Conservation (phyloP, 2,888 invertebrate species). For the Pterostichus niger region DNA sequence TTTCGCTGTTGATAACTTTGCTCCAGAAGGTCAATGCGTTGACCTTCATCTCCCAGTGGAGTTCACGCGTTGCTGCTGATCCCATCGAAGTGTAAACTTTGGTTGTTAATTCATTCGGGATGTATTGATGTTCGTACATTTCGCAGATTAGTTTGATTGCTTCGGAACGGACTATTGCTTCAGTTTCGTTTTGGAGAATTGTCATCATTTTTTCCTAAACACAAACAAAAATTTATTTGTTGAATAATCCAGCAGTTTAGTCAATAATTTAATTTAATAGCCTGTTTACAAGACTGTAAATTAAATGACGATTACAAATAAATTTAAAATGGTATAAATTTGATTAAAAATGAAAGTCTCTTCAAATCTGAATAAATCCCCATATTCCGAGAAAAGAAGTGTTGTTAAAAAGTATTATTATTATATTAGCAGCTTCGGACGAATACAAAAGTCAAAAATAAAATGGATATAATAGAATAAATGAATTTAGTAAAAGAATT, state of each 20-base stretch:
- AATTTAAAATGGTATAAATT: too few relatives aligned
- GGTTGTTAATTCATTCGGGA: constrained; percentile 79
- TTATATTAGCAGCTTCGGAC: too few relatives aligned
- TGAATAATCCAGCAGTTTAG: background rate
- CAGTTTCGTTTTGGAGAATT: constrained; percentile 83
- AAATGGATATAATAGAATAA: too few relatives aligned
- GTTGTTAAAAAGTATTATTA: too few relatives aligned
- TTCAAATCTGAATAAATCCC: too few relatives aligned
- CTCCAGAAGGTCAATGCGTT: constrained; percentile 87
- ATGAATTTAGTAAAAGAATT: too few relatives aligned
- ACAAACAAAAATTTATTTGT: constrained; percentile 7
- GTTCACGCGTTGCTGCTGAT: constrained; percentile 83
- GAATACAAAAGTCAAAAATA: too few relatives aligned
- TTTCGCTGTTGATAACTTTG: constrained; percentile 82
- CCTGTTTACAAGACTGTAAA: too few relatives aligned
- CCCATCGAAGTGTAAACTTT: constrained; percentile 83
- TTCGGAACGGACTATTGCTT: constrained; percentile 88
- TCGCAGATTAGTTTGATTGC: constrained; percentile 84
- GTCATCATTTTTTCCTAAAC: constrained; percentile 78
- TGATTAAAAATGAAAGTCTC: too few relatives aligned
- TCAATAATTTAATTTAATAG: too few relatives aligned
- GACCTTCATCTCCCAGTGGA: constrained; percentile 91
- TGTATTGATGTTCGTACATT: constrained; percentile 83
- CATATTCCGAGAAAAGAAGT: too few relatives aligned
- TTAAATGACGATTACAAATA: too few relatives aligned